phyloP scores from a whole-genome alignment of 2,888 invertebrate genomes.

The Patella ulyssiponensis region DNA sequence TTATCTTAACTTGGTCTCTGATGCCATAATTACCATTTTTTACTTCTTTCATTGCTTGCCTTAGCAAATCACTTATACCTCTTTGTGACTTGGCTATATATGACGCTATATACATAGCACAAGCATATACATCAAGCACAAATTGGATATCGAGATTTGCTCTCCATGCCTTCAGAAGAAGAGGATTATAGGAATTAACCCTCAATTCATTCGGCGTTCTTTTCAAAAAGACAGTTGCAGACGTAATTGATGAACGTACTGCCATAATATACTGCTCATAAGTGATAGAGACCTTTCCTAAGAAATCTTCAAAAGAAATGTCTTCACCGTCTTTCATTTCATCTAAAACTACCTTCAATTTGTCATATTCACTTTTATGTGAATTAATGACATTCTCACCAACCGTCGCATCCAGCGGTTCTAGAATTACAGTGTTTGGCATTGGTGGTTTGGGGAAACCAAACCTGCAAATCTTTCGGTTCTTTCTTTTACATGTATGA shows the following conservation, averaged over 20 bases:
- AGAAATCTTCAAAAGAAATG: neutral
- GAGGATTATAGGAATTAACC: slow-evolving; percentile 32
- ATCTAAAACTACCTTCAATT: neutral
- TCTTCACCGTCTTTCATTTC: too few relatives aligned
- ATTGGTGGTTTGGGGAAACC: too few relatives aligned
- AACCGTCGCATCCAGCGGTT: too few relatives aligned
- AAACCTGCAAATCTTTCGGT: too few relatives aligned
- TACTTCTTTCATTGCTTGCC: slow-evolving; percentile 40
- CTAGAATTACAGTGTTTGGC: too few relatives aligned
- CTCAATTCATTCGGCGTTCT: slow-evolving; percentile 24
- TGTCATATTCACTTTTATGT: neutral
- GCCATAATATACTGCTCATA: slow-evolving; percentile 15
- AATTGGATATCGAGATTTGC: too few relatives aligned
- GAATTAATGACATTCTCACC: too few relatives aligned
- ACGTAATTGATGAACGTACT: slow-evolving; percentile 7
- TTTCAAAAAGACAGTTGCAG: slow-evolving; percentile 28
- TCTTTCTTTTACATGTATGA: slow-evolving; percentile 24
- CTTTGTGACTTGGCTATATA: slow-evolving; percentile 44
- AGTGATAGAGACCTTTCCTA: neutral
- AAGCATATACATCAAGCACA: too few relatives aligned
- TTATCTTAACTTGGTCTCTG: slow-evolving; percentile 33
- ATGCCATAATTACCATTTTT: slow-evolving; percentile 22
- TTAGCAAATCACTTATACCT: slow-evolving; percentile 43
- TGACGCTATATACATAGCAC: slow-evolving; percentile 21
- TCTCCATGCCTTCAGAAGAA: neutral